A percentile compares a stretch with the other conserved stretches of the same genome.
These are phyloP conservation scores for Teleogryllus occipitalis DNA, from an alignment of 1,140 invertebrate genomes.

Conservation along the genomic window DNA sequence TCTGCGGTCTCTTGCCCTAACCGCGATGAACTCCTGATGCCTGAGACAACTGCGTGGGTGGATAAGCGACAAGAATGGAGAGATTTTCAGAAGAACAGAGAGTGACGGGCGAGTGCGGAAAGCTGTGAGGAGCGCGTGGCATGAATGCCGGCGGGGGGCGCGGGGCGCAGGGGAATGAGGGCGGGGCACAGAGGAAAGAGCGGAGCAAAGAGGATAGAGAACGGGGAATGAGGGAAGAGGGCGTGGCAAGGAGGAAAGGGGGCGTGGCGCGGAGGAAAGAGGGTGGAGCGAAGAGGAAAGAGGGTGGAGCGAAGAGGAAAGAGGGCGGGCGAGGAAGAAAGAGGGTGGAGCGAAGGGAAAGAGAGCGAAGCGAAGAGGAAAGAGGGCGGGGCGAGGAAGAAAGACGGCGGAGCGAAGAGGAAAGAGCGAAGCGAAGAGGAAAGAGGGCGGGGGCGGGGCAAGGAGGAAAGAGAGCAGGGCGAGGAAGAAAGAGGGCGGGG, in stretches of 20 bases:
- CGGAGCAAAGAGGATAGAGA: neutral
- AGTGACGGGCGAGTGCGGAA: too few relatives aligned
- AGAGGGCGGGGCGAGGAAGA: neutral
- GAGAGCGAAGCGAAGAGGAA: neutral
- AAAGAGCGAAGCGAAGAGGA: neutral
- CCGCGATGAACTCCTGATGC: too few relatives aligned
- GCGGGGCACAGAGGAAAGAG: neutral
- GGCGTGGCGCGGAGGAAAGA: neutral
- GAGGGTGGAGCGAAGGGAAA: neutral
- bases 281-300: neutral
- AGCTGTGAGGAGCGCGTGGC: too few relatives aligned
- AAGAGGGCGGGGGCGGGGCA: neutral
- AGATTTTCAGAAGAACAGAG: too few relatives aligned
- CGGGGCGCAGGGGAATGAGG: too few relatives aligned
- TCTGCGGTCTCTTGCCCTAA: too few relatives aligned
- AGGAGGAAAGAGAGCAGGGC: neutral
- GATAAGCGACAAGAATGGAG: too few relatives aligned
- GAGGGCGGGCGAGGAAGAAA: neutral
- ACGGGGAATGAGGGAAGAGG: neutral
- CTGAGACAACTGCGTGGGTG: too few relatives aligned
- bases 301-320: neutral
- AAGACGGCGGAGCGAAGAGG: neutral
- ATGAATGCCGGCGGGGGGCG: too few relatives aligned
- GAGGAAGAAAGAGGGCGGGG: neutral
- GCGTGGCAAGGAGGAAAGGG: neutral